Conservation (phyloP, 2,888 invertebrate genomes). For the Acheta domesticus region DNA sequence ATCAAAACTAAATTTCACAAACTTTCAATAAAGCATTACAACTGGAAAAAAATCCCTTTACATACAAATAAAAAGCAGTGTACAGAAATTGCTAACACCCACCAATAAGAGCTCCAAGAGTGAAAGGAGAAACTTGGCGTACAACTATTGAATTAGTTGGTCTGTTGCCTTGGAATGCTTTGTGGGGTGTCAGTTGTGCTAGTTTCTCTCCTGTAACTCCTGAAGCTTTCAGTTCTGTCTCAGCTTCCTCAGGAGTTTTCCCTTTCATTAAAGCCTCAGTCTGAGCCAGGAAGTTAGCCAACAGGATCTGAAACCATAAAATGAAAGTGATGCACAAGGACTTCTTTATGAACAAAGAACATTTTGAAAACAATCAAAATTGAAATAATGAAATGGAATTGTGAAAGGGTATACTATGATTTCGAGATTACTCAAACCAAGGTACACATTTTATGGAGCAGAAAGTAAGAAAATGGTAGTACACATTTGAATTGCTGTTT, state of each 20-base stretch:
- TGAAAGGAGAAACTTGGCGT: slow-evolving; percentile 87
- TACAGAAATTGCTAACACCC: slow-evolving; percentile 40
- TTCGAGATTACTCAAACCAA: no score
- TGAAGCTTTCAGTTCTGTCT: slow-evolving; percentile 72
- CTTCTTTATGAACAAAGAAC: neutral
- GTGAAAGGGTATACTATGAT: no score
- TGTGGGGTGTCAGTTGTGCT: slow-evolving; percentile 84
- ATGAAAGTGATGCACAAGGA: neutral
- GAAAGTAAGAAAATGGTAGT: no score
- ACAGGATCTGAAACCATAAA: slow-evolving; percentile 60
- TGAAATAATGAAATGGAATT: neutral
- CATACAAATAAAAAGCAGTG: no score
- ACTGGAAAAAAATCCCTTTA: no score
- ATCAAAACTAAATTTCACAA: no score
- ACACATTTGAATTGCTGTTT: no score
- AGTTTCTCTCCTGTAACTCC: slow-evolving; percentile 72
- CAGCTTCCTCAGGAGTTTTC: slow-evolving; percentile 64
- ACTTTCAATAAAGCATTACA: no score
- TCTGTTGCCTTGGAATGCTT: slow-evolving; percentile 93
- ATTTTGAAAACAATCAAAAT: neutral
- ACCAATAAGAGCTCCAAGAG: slow-evolving; percentile 90
- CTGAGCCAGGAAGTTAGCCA: slow-evolving; percentile 97
- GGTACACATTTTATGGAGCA: no score
- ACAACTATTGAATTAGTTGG: slow-evolving; percentile 97
- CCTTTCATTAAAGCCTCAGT: slow-evolving; percentile 96